Evolutionary conservation across 2,113 vertebrate species (phyloP).

Genomic region (Cynoglossus semilaevis): DNA sequence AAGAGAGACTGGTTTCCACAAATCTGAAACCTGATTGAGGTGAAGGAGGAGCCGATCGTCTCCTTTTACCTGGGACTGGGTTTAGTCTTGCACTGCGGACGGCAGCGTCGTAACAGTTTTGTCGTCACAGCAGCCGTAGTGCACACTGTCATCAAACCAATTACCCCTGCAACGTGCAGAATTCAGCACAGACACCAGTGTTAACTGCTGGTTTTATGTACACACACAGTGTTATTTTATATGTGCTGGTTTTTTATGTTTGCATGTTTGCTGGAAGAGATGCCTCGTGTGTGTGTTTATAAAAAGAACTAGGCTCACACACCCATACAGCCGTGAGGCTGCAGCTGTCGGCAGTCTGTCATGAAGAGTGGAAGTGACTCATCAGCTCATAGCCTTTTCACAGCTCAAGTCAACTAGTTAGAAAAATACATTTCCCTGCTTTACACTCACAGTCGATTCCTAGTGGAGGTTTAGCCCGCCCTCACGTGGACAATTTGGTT

Average conservation of each 20-base stretch:
- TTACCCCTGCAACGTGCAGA: neutral
- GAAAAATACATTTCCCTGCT: neutral
- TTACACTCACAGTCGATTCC: neutral
- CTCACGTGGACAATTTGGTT: slow-evolving; percentile 24
- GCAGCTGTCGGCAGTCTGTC: slow-evolving; percentile 73
- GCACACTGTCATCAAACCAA: neutral
- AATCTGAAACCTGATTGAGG: slow-evolving; percentile 44
- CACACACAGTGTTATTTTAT: slow-evolving; percentile 14
- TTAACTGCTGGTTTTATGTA: neutral
- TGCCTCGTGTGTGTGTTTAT: slow-evolving; percentile 7
- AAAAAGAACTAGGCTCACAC: slow-evolving; percentile 36
- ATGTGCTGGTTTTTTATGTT: slow-evolving; percentile 24
- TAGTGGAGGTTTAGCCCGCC: slow-evolving; percentile 11
- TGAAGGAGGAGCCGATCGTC: neutral
- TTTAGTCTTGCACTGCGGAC: slow-evolving; percentile 43
- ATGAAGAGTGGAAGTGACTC: slow-evolving; percentile 46
- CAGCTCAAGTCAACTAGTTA: neutral
- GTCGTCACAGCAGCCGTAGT: too few relatives aligned
- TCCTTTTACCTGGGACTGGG: slow-evolving; percentile 25
- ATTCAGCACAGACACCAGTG: neutral
- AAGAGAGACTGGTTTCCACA: slow-evolving; percentile 18
- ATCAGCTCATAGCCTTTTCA: slow-evolving; percentile 34
- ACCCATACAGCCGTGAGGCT: slow-evolving; percentile 4
- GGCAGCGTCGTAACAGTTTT: slow-evolving; percentile 7
- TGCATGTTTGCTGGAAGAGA: slow-evolving; percentile 1